These are phyloP conservation scores for Lontra canadensis DNA, from an alignment of 2,113 vertebrate species.

Conservation along the genomic window DNA sequence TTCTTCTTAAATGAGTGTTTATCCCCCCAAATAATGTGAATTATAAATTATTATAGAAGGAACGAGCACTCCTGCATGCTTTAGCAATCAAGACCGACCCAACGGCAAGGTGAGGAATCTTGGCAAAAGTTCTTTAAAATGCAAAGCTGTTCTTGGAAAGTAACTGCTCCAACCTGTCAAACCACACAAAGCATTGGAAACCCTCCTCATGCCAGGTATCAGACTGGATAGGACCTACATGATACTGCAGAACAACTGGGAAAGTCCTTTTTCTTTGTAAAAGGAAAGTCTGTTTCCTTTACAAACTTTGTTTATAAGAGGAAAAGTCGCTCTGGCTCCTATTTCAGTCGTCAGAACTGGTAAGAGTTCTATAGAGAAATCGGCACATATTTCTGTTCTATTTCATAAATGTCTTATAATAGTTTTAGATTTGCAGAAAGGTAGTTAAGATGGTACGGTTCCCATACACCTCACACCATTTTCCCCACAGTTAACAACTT, in stretches of 20 bases:
- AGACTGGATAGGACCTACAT: background rate
- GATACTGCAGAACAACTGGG: background rate
- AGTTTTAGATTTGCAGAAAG: background rate
- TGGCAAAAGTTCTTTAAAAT: background rate
- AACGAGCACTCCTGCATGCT: background rate
- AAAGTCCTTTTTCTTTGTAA: background rate
- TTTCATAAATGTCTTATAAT: background rate
- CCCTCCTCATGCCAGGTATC: background rate
- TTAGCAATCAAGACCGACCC: background rate
- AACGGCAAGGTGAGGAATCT: background rate
- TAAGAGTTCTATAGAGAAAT: background rate
- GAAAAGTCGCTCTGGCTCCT: background rate
- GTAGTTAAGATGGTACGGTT: background rate
- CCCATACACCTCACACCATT: background rate
- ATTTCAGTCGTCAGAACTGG: background rate
- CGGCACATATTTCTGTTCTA: background rate
- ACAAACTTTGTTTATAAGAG: background rate
- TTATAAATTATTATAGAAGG: background rate
- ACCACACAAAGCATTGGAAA: background rate
- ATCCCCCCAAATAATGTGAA: background rate
- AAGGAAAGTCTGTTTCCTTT: background rate
- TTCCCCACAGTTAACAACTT: background rate
- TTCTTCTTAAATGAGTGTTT: slow-evolving; percentile 19
- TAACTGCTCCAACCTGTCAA: background rate
- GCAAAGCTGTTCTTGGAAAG: background rate